phyloP scores from a whole-genome alignment of 2,113 vertebrate genomes.

The Zosterops pallidus region DNA sequence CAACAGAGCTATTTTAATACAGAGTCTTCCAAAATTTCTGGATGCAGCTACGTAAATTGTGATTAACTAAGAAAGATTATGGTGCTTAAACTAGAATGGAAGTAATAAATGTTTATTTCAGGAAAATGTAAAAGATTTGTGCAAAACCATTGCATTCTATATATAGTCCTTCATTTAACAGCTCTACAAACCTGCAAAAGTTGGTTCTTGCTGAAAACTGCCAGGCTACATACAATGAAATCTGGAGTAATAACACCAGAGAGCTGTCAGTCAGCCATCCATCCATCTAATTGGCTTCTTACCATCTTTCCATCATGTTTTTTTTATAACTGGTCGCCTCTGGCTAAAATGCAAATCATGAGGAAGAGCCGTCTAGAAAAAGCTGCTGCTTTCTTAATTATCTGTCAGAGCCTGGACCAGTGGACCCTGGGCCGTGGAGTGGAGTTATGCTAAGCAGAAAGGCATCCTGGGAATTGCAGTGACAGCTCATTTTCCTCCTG shows the following conservation, averaged over 20 bases:
- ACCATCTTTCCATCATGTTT: constrained; percentile 99
- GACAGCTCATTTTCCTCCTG: constrained; percentile 99
- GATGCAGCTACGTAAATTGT: constrained; percentile 47
- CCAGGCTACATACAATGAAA: constrained; percentile 86
- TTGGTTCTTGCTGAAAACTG: constrained; percentile 83
- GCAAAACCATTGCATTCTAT: constrained; percentile 74
- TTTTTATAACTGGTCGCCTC: constrained; percentile 99
- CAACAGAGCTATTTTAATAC: constrained; percentile 50
- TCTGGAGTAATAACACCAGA: constrained; percentile 91
- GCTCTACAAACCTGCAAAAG: constrained; percentile 80
- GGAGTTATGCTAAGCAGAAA: constrained; percentile 99
- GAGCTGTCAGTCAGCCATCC: constrained; percentile 99
- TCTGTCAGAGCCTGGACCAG: constrained; percentile 90
- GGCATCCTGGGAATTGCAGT: constrained; percentile 99
- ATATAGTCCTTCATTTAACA: constrained; percentile 79
- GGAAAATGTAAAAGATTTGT: constrained; percentile 71
- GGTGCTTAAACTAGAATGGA: constrained; percentile 54
- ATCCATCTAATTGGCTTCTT: constrained; percentile 99
- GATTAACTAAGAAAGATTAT: constrained; percentile 70
- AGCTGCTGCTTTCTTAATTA: constrained; percentile 99
- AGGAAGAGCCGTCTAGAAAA: constrained; percentile 88
- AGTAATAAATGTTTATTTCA: constrained; percentile 78
- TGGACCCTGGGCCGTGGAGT: constrained; percentile 87
- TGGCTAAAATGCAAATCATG: constrained; percentile 99
- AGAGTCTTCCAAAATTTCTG: constrained; percentile 63